Evolutionary conservation across 2,797 vertebrate species (phyloP), one percentile per base, ranked within the genome.

Genomic region (Xyrichtys novacula): DNA sequence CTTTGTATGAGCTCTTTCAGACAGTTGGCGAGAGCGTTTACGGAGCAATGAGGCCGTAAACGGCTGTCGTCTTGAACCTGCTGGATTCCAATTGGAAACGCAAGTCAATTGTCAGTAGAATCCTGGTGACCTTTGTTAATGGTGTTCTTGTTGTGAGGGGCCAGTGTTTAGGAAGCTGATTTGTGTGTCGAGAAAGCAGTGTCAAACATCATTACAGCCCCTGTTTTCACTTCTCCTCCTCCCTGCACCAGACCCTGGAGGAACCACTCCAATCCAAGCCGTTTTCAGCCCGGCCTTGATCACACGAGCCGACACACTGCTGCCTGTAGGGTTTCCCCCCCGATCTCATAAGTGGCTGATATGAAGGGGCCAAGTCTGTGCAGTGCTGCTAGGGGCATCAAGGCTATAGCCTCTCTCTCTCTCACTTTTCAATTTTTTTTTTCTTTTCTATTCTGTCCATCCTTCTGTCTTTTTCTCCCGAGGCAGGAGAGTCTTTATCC

Each of bases 401-500:
- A 74, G 65, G 81, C 80, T 71, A 71, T 82, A 62, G 72, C 73
- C 47, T 67, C 32, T 70, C 57, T 31, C 48, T 43, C 32, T 70
- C 57, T 31, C 48, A 40, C 32, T 65, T 65, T 84, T 77, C 71
- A 61, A 80, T 67, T 52, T 63, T 66, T 46, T 67, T 52, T 63
- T 66, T 46, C 56, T 63, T 66, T 40, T 78, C 57, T 70, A 49
- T 74, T 67, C 66, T 42, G 56, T 44, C 43, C 12, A 15, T 71
- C 64, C 59, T 62, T 66, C 73, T 16, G 28, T 74, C 71, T 55
- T 63, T 65, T 77, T 64, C 67, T 80, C 85, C 77, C 47, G 34
- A 67, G 83, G 76, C 84, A 65, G 66, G 55, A 65, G 20, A 67
- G 67, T 85, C 77, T 85, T 84, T 86, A 83, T 84, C 72, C 76